Evolutionary conservation across 2,888 invertebrate genomes (phyloP).

Genomic region (Campoplex nolae): DNA sequence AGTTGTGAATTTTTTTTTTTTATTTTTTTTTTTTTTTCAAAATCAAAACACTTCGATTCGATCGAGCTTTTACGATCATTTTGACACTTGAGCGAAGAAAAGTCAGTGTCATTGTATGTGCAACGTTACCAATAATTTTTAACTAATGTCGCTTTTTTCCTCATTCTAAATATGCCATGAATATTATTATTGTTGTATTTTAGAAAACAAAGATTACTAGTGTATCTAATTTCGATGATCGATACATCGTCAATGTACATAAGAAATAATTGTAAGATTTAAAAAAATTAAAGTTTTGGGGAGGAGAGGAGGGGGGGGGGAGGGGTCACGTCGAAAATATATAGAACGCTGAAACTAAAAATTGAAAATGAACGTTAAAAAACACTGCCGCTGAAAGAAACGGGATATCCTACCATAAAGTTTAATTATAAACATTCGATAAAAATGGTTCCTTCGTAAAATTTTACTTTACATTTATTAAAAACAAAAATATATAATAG

Average conservation of each 20-base stretch:
- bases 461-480: slow-evolving; percentile 44
- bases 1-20: slow-evolving; percentile 17
- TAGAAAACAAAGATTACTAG: slow-evolving; percentile 42
- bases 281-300: background rate
- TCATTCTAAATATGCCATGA: slow-evolving; percentile 45
- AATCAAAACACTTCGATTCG: background rate
- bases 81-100: slow-evolving; percentile 23
- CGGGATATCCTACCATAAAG: slow-evolving; percentile 12
- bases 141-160: slow-evolving; percentile 49
- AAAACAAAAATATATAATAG: slow-evolving; percentile 11
- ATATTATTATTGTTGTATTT: slow-evolving; percentile 57
- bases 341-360: slow-evolving; percentile 33
- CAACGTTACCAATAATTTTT: slow-evolving; percentile 27
- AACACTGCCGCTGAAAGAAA: slow-evolving; percentile 49
- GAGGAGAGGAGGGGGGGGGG: no score
- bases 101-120: slow-evolving; percentile 11
- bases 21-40: background rate
- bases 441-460: slow-evolving; percentile 60
- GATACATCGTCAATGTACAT: slow-evolving; percentile 51
- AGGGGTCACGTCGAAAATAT: background rate
- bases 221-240: slow-evolving; percentile 37
- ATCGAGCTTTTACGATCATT: background rate
- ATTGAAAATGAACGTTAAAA: background rate
- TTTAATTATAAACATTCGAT: slow-evolving; percentile 35
- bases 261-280: slow-evolving; percentile 47